These are phyloP conservation scores for Acyrthosiphon pisum DNA, from an alignment of 1,140 invertebrate genomes.

Conservation along the genomic window DNA sequence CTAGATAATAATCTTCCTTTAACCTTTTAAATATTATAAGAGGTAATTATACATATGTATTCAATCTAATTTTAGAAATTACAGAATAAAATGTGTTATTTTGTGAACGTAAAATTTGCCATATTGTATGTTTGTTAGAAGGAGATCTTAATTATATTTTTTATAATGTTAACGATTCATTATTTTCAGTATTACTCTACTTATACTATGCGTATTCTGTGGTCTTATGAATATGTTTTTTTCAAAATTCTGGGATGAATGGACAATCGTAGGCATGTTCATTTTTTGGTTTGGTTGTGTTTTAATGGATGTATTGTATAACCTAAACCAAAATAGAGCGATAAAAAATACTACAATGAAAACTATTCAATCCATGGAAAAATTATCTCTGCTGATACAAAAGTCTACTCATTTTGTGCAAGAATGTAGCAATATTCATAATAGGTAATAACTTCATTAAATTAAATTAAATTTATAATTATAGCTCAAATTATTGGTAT, in stretches of 20 bases:
- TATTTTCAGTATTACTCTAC: conserved; percentile 16
- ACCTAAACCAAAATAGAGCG: not conserved
- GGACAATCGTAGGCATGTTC: not conserved
- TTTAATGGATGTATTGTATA: not conserved
- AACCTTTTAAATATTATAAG: too few relatives aligned
- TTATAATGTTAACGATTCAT: not conserved
- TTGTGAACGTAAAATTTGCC: too few relatives aligned
- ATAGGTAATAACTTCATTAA: not conserved
- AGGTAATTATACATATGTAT: too few relatives aligned
- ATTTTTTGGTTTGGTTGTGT: conserved; percentile 16
- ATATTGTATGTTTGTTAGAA: too few relatives aligned
- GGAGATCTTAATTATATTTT: not conserved
- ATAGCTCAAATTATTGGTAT: too few relatives aligned
- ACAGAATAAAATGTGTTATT: too few relatives aligned
- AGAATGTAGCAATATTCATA: conserved; percentile 40
- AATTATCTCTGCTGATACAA: conserved; percentile 37
- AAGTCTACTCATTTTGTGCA: conserved; percentile 22
- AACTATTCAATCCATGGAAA: conserved; percentile 40
- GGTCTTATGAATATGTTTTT: not conserved
- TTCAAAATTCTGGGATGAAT: not conserved
- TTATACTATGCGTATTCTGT: not conserved
- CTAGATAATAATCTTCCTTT: too few relatives aligned
- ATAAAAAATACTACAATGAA: not conserved
- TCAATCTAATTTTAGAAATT: too few relatives aligned
- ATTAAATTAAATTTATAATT: not conserved